Evolutionary conservation across 2,797 vertebrate species (phyloP), one percentile per base, ranked within the genome.

Genomic region (Smutsia gigantea): DNA sequence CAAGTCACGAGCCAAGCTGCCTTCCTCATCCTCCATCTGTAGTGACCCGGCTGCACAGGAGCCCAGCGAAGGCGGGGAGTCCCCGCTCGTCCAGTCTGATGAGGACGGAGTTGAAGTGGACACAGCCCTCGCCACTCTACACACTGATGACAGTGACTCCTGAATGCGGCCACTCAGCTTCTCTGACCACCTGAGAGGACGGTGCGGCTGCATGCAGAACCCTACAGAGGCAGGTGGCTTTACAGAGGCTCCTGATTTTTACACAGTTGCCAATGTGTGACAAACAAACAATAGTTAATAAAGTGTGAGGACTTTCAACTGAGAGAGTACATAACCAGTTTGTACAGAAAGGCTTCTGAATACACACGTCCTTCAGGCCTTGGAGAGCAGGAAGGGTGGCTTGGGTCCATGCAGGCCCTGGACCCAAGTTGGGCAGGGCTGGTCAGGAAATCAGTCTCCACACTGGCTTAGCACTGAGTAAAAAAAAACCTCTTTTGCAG

Each of bases 101-200:
- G 99, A 99, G 90, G 99, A 99, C 87, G 99, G 99, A 8, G 98
- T 99, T 39, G 99, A 99, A 69, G 99, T 98, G 15, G 99, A 99
- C 98, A 99, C 98, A 37, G 98, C 98, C 15, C 98, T 99, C 61
- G 98, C 98, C 74, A 98, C 97, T 17, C 97, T 98, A 23, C 86
- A 97, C 23, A 95, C 84, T 0, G 98, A 98, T 17, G 99, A 99
- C 97, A 99, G 99, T 72, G 99, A 99, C 98, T 98, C 98, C 69
- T 99, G 97, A 94, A 95, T 93, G 96, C 25, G 98, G 98, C 98
- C 3, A 9, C 39, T 31, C 25, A 3, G 1, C 0, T 39, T 23
- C 3, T 64, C 34, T 3, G 29, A 10, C 39, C 46, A 13, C 46
- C 11, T 1, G 9, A 14, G 34, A 4, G 34, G 64, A 34, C 1